A percentile compares a stretch with the other conserved stretches of the same genome.
Conservation (phyloP, 2,113 vertebrate genomes). For the Rhinoderma darwinii region DNA sequence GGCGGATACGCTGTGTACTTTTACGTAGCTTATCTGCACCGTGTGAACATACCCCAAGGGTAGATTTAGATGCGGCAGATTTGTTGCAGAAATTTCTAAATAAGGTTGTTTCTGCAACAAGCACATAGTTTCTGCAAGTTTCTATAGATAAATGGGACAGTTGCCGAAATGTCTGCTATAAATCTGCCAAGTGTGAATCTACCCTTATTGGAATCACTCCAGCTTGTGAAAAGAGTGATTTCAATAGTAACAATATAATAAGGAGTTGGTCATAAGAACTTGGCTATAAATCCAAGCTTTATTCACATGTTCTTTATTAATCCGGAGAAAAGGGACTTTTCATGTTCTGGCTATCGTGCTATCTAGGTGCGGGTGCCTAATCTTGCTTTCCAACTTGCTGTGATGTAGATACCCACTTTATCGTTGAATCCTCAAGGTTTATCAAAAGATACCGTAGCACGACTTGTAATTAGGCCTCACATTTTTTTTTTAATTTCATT, state of each 20-base stretch:
- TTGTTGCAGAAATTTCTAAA: no score
- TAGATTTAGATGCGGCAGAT: no score
- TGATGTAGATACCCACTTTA: neutral
- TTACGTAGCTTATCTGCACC: no score
- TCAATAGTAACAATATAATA: neutral
- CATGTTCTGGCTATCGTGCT: neutral
- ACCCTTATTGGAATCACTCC: neutral
- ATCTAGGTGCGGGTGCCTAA: neutral
- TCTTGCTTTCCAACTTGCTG: neutral
- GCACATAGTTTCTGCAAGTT: no score
- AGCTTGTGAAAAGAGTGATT: neutral
- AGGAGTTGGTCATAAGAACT: no score
- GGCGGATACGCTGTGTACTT: no score
- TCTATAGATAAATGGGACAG: no score
- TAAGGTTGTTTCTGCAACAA: no score
- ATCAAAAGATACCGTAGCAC: neutral
- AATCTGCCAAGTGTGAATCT: no score
- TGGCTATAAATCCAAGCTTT: neutral
- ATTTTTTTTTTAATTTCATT: neutral
- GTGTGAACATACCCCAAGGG: no score
- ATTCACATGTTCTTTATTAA: neutral
- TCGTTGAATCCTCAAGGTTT: neutral
- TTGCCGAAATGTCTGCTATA: no score
- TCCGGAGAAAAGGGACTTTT: neutral
- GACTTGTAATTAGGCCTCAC: neutral